phyloP scores from a whole-genome alignment of 2,888 invertebrate species.

The Diarsia brunnea region DNA sequence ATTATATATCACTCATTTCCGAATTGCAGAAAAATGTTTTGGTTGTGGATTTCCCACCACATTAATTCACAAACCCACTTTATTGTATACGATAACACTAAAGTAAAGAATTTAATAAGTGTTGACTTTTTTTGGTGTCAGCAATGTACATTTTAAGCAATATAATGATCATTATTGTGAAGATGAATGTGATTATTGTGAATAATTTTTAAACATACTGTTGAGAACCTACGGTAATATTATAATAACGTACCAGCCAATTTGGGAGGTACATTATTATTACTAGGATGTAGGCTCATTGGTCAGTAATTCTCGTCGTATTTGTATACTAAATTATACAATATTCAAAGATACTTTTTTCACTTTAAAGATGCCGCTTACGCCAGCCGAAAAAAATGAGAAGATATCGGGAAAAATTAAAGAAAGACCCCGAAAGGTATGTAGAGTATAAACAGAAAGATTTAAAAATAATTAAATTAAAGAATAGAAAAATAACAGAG shows the following conservation, averaged over 20 bases:
- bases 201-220: neutral
- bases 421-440: conserved; percentile 25
- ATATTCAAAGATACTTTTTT: conserved; percentile 6
- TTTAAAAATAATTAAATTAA: conserved; percentile 18
- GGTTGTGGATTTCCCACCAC: conserved; percentile 15
- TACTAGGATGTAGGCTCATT: conserved; percentile 16
- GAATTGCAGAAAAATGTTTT: conserved; percentile 1
- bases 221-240: too few relatives aligned
- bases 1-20: conserved; percentile 28
- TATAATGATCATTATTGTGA: conserved; percentile 16
- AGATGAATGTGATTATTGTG: conserved; percentile 25
- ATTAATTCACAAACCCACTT: conserved; percentile 1
- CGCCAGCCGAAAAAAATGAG: conserved; percentile 32
- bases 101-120: conserved; percentile 19
- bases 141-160: conserved; percentile 19
- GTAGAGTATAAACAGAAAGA: conserved; percentile 33
- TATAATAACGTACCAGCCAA: neutral
- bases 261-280: neutral
- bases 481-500: conserved; percentile 21
- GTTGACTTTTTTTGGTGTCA: conserved; percentile 24
- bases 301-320: neutral
- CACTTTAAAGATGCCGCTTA: conserved; percentile 8
- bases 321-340: neutral
- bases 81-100: neutral
- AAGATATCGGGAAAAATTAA: conserved; percentile 29